A percentile compares a stretch with the other conserved stretches of the same genome.
These are phyloP conservation scores for Perithous albicinctus DNA, from an alignment of 2,888 invertebrate species.

Conservation along the genomic window DNA sequence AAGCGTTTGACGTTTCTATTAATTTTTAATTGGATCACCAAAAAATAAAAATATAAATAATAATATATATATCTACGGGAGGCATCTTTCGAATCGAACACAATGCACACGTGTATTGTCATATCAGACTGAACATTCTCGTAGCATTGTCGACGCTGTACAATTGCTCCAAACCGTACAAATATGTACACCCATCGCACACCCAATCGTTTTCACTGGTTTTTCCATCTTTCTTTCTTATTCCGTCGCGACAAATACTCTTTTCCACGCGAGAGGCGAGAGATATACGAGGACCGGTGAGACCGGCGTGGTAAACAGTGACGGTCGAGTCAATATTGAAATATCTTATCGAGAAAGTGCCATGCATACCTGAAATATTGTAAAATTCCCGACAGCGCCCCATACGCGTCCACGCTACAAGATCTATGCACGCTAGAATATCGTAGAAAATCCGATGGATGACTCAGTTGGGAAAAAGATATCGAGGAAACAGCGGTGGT, in stretches of 20 bases:
- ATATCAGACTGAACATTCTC: conserved; percentile 4
- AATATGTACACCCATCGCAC: conserved; percentile 74
- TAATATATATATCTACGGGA: not conserved
- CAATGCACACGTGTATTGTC: conserved; percentile 19
- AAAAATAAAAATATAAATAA: not conserved
- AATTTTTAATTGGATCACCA: not conserved
- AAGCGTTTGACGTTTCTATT: not conserved
- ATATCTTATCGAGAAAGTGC: conserved; percentile 80
- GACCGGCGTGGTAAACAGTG: conserved; percentile 78
- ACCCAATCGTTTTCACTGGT: conserved; percentile 45
- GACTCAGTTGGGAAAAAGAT: conserved; percentile 38
- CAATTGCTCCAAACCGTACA: conserved; percentile 77
- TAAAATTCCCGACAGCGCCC: conserved; percentile 50
- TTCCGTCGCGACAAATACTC: conserved; percentile 69
- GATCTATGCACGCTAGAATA: conserved; percentile 1
- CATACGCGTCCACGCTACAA: conserved; percentile 8
- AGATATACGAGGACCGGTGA: conserved; percentile 21
- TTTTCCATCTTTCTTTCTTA: conserved; percentile 14
- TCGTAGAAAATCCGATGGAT: conserved; percentile 21
- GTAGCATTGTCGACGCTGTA: conserved; percentile 56
- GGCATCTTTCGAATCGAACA: not conserved
- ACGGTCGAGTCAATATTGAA: conserved; percentile 81
- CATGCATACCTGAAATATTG: conserved; percentile 75
- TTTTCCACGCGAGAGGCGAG: conserved; percentile 57
- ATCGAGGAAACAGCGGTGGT: not conserved